Percentiles rank a stretch among this genome's conserved stretches.
Evolutionary conservation across 2,888 invertebrate species (phyloP).

Genomic region (Cremastinae sp.): DNA sequence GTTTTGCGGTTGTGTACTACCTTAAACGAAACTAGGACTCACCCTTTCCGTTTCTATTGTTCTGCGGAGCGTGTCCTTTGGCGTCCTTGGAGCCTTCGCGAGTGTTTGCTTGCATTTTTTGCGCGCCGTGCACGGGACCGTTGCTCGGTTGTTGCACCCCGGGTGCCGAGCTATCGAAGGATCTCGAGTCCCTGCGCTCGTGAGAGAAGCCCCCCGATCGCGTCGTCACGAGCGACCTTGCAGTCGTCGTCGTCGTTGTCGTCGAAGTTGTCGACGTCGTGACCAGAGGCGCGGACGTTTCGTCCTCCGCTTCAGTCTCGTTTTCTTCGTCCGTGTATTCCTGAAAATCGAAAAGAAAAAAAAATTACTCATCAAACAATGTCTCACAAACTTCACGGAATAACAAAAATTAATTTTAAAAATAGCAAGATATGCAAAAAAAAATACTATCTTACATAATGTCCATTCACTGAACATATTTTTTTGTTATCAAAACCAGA

Average conservation of each 20-base stretch:
- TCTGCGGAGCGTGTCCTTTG: constrained; percentile 70
- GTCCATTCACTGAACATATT: too few species aligned
- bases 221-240: constrained; percentile 70
- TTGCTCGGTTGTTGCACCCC: constrained; percentile 73
- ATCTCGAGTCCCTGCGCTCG: constrained; percentile 69
- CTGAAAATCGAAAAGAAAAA: constrained; percentile 61
- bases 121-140: constrained; percentile 70
- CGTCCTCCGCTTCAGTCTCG: constrained; percentile 70
- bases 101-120: constrained; percentile 75
- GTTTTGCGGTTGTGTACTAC: background rate
- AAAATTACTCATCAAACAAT: background rate
- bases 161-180: constrained; percentile 67
- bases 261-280: constrained; percentile 72
- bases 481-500: too few species aligned
- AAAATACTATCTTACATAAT: too few species aligned
- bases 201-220: constrained; percentile 61
- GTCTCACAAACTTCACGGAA: too few species aligned
- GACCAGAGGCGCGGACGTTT: constrained; percentile 62
- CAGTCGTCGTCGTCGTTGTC: constrained; percentile 79
- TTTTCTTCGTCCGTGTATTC: constrained; percentile 74
- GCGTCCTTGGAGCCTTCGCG: constrained; percentile 74
- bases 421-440: too few species aligned
- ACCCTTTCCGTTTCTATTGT: constrained; percentile 72
- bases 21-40: constrained; percentile 56
- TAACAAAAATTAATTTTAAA: too few species aligned